Evolutionary conservation across 1,140 invertebrate species (phyloP), one percentile per base, ranked within the genome.

Genomic region (Leptonema lineaticorne): DNA sequence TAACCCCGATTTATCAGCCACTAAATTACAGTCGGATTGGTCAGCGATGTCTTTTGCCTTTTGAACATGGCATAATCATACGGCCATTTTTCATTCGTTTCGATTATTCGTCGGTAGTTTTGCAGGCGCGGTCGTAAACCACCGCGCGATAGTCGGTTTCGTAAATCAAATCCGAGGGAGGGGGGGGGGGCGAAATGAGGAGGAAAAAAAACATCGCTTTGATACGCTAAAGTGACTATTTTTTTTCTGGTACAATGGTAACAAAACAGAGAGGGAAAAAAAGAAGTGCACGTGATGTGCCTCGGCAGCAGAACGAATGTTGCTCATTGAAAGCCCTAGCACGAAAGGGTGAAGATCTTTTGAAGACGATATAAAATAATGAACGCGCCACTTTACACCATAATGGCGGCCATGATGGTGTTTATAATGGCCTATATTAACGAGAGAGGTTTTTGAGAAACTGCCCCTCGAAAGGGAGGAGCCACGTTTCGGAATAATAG

Each of bases 1-100:
- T 70, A 70, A 70, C 69, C 69, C 69, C 69, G 69, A 70, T 70
- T 70, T 70, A 70, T 70, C 69, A 67, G 69, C 68, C 45, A 67
- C 56, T 70, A 67, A 70, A 67, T 70, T 70, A 70, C 69, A 56
- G 65, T 27, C 27, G 50, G 53, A 45, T 37, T 28, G 50, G 18
- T 9, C 27, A 37, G 20, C 41, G n/a, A 11, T 30, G 63, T 37
- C 59, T 18, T 22, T 24, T 26, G 37, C 30, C 30, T 33, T 33
- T 26, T 26, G 27, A 26, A 24, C 63, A 14, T 16, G 7, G 22
- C 30, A 22, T 48, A 26, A 26, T 29, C 20, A 27, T 63, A 46
- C 16, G 2, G 5, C 11, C n/a, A 20, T 37, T 37, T 37, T 29
- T 37, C 56, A 33, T 33, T 33, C 30, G 11, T 6, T 33, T 33